Percentiles rank a stretch among this genome's conserved stretches.
These are phyloP conservation scores for Triops cancriformis DNA, from an alignment of 1,140 invertebrate genomes.

Conservation along the genomic window DNA sequence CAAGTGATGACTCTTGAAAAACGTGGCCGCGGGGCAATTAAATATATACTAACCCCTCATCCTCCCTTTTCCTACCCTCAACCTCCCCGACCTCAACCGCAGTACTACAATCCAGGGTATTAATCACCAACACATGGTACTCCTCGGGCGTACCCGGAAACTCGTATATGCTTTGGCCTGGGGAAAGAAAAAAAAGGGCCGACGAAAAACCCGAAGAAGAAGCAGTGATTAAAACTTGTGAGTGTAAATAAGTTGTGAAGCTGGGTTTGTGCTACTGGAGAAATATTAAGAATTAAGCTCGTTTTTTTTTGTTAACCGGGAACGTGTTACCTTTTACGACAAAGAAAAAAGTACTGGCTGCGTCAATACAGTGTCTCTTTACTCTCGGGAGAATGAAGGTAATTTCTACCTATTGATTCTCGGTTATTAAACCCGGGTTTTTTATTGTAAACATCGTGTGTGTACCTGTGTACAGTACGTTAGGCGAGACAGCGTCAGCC, in stretches of 20 bases:
- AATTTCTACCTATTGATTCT: background rate
- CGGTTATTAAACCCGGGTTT: background rate
- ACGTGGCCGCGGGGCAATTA: no score
- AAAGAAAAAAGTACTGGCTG: background rate
- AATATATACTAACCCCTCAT: background rate
- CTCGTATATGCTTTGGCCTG: no score
- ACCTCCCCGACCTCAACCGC: background rate
- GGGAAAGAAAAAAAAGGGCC: no score
- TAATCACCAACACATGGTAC: background rate
- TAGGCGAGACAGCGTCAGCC: no score
- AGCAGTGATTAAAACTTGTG: background rate
- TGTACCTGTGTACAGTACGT: no score
- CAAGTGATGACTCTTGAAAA: background rate
- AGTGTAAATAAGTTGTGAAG: background rate
- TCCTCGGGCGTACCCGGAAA: no score
- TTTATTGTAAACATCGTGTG: no score
- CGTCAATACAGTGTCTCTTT: constrained; percentile 9
- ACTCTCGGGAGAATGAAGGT: background rate
- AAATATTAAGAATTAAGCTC: background rate
- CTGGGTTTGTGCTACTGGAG: background rate
- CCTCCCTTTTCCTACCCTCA: background rate
- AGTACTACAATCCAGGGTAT: background rate
- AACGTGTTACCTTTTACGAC: background rate
- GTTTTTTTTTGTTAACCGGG: background rate
- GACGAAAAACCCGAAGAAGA: background rate